Conservation (phyloP, 2,797 vertebrate species). For the Cetoscarus ocellatus region DNA sequence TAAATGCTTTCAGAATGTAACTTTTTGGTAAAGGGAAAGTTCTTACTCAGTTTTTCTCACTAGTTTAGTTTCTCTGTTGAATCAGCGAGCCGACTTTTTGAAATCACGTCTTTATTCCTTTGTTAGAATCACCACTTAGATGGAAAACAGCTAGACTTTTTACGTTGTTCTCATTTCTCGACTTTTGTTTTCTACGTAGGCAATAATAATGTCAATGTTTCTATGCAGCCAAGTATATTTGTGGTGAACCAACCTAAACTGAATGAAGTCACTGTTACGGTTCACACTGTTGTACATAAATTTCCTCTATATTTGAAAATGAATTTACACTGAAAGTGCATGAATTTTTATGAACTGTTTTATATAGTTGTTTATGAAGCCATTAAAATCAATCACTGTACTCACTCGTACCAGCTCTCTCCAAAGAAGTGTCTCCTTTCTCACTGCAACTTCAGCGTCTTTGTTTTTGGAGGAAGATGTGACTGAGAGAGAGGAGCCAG, state of each 20-base stretch:
- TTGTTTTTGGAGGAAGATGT: neutral
- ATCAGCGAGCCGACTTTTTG: constrained; percentile 72
- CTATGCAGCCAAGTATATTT: constrained; percentile 98
- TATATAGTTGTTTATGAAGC: constrained; percentile 91
- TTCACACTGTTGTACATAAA: constrained; percentile 96
- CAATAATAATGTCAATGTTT: constrained; percentile 97
- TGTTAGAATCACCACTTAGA: constrained; percentile 76
- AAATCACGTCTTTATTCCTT: constrained; percentile 73
- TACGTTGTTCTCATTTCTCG: constrained; percentile 71
- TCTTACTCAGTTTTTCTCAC: constrained; percentile 74
- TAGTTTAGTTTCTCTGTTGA: constrained; percentile 73
- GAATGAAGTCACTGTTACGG: constrained; percentile 93
- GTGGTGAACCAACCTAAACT: constrained; percentile 85
- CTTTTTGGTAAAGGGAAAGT: constrained; percentile 87
- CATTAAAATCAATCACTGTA: constrained; percentile 90
- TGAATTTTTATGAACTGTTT: constrained; percentile 88
- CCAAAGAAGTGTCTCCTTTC: constrained; percentile 7
- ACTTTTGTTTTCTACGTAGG: constrained; percentile 86
- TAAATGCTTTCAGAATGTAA: constrained; percentile 92
- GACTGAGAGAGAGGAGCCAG: too few relatives aligned
- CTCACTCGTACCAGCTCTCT: constrained; percentile 71
- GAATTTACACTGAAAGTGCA: constrained; percentile 96
- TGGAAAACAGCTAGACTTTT: constrained; percentile 73
- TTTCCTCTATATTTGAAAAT: constrained; percentile 96
- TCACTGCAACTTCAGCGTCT: neutral